A percentile compares a stretch with the other conserved stretches of the same genome.
phyloP scores from a whole-genome alignment of 2,797 vertebrate genomes.

The Natrix natrix region DNA sequence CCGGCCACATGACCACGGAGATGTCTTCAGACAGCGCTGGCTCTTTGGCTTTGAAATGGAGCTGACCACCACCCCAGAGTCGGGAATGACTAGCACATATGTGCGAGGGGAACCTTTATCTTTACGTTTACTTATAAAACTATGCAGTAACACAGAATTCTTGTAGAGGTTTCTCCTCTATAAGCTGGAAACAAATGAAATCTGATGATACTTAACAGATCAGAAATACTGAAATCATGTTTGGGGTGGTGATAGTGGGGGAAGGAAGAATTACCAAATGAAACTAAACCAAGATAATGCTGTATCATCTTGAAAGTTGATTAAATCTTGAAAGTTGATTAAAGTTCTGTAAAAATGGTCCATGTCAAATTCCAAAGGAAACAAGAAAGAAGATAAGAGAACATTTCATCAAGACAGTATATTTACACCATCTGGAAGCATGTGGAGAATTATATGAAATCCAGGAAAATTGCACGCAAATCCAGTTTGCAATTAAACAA shows the following conservation, averaged over 20 bases:
- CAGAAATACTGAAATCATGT: conserved; percentile 1
- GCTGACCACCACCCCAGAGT: too few species aligned
- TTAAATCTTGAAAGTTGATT: conserved; percentile 32
- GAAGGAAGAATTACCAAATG: neutral
- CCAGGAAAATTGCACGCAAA: neutral
- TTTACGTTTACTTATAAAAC: too few species aligned
- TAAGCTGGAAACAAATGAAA: neutral
- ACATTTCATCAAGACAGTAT: neutral
- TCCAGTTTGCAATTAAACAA: conserved; percentile 1
- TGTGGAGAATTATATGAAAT: neutral
- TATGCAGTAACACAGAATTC: neutral
- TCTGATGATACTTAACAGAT: neutral
- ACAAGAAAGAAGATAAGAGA: neutral
- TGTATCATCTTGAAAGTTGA: conserved; percentile 36
- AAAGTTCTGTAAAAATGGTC: conserved; percentile 15
- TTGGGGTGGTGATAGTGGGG: neutral
- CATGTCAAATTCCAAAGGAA: conserved; percentile 32
- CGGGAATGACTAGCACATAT: too few species aligned
- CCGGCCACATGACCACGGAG: too few species aligned
- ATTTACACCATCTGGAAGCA: conserved; percentile 37
- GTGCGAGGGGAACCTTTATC: too few species aligned
- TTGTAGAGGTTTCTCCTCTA: neutral
- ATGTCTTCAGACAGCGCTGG: too few species aligned
- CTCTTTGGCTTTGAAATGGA: too few species aligned
- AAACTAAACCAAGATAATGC: conserved; percentile 32